Percentiles rank a stretch among this genome's conserved stretches.
phyloP scores from a whole-genome alignment of 2,797 vertebrate genomes.

The Halcyon badia region DNA sequence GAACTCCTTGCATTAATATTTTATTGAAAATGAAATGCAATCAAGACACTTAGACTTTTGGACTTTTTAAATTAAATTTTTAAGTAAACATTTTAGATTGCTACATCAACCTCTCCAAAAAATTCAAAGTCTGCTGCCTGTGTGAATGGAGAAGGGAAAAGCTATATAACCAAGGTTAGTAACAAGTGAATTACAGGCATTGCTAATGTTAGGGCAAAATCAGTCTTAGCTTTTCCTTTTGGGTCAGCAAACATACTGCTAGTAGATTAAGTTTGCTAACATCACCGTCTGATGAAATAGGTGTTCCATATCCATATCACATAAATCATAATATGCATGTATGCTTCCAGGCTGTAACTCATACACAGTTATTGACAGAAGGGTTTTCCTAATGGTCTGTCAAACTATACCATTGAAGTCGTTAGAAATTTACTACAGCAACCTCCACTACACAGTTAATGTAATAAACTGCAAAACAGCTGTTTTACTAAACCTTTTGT shows the following conservation, averaged over 20 bases:
- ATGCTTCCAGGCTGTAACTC: neutral
- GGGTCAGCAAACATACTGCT: neutral
- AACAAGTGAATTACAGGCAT: neutral
- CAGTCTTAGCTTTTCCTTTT: neutral
- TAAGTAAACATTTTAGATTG: neutral
- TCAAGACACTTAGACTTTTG: neutral
- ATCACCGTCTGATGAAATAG: neutral
- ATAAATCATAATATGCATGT: neutral
- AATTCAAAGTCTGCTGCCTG: neutral
- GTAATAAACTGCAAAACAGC: neutral
- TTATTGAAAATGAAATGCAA: neutral
- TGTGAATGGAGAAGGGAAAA: neutral
- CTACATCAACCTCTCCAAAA: neutral
- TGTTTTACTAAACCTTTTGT: neutral
- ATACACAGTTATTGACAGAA: neutral
- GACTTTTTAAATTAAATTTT: neutral
- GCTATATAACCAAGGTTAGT: neutral
- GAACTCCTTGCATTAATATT: neutral
- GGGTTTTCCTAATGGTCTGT: neutral
- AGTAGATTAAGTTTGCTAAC: neutral
- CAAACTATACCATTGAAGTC: neutral
- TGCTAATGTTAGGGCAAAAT: neutral
- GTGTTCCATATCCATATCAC: neutral
- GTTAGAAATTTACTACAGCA: neutral
- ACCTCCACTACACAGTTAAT: neutral